Evolutionary conservation across 2,113 vertebrate species (phyloP), one percentile per base, ranked within the genome.

Genomic region (Gopherus flavomarginatus): DNA sequence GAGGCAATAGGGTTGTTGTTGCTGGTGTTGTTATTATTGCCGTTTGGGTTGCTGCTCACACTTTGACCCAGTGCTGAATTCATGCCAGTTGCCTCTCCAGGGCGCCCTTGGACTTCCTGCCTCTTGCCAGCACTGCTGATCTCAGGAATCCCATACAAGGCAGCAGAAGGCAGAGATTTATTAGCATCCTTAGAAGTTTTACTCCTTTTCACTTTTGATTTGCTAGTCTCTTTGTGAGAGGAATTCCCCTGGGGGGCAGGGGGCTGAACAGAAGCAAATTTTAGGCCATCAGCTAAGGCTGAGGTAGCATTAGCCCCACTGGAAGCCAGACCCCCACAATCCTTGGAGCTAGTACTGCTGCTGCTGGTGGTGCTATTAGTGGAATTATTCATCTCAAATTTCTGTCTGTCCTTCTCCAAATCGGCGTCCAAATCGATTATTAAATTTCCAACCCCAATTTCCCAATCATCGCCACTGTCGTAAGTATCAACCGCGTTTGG

Each of bases 381-480:
- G 97, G 99, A 98, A 97, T 99, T 99, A 98, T 98, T 99, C 99
- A 99, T 99, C 98, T 99, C 99, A 98, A 99, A 98, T 98, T 99
- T 99, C 98, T 99, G 99, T 99, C 99, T 99, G 98, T 99, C 99
- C 96, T 99, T 99, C 95, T 99, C 99, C 98, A 99, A 98, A 99
- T 99, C 99, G 77, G 99, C 99, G 93, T 99, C 99, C 98, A 99
- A 97, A 99, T 99, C 99, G 1, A 99, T 99, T 97, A 99, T 99
- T 98, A 99, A 98, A 99, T 99, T 98, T 90, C 98, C 99, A 98
- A 99, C 98, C 97, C 98, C 98, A 1, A 99, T 99, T 98, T 99
- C 98, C 99, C 98, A 99, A 93, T 99, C 99, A 99, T 99, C 99
- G 49, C 98, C 98, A 98, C 99, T 99, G 98, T 99, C 98, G 0